A percentile compares a stretch with the other conserved stretches of the same genome.
phyloP scores from a whole-genome alignment of 2,113 vertebrate species.

The Hypocryptadius cinnamomeus region DNA sequence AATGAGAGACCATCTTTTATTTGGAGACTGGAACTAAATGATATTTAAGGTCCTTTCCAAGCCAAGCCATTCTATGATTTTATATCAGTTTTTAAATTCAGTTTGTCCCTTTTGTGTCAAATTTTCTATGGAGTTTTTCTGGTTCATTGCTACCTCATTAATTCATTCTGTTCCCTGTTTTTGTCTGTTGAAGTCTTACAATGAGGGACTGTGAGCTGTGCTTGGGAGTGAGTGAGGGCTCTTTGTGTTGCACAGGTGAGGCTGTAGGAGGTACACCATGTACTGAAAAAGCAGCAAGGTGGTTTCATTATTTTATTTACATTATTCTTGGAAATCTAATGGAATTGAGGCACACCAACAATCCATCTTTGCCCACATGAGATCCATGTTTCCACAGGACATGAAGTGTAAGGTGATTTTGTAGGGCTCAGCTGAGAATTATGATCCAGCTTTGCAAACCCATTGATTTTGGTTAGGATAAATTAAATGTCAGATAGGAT shows the following conservation, averaged over 20 bases:
- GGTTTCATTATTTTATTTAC: not conserved
- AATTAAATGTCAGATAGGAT: not conserved
- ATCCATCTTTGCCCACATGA: accelerated
- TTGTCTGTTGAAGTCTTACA: not conserved
- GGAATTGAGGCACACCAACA: not conserved
- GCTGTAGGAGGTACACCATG: accelerated
- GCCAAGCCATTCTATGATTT: not conserved
- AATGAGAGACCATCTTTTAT: not conserved
- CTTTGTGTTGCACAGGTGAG: not conserved
- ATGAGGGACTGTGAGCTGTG: not conserved
- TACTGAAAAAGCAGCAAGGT: not conserved
- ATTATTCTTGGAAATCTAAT: not conserved
- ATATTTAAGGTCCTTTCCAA: not conserved
- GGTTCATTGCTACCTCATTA: not conserved
- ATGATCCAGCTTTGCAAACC: not conserved
- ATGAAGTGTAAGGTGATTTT: not conserved
- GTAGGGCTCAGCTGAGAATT: not conserved
- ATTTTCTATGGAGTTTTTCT: not conserved
- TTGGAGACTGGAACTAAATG: not conserved
- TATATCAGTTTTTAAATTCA: not conserved
- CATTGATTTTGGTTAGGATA: accelerated
- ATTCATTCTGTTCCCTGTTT: not conserved
- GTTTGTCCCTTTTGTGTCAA: not conserved
- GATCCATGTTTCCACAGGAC: not conserved
- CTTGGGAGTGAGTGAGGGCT: not conserved